Evolutionary conservation across 1,140 invertebrate species (phyloP), one percentile per base, ranked within the genome.

Genomic region (Ceratina calcarata): DNA sequence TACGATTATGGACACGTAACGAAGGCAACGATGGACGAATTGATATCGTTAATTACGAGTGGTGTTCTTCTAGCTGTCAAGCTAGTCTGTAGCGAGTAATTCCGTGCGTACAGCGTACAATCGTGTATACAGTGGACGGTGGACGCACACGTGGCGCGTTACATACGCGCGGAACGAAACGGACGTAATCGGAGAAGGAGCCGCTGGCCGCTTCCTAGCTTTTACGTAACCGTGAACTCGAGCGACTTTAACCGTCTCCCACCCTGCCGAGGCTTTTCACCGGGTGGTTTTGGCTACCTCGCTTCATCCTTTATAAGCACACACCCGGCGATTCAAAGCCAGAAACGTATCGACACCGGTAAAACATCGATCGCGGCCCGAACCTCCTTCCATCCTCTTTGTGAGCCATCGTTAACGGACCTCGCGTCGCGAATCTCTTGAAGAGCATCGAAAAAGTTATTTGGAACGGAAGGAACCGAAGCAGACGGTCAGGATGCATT

Each of bases 281-380:
- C 76, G 86, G 85, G 86, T 87, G 85, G 87, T 89, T 91, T 90
- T 91, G 89, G 81, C 73, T 80, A 83, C 73, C 68, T 45, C 65
- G 74, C 80, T 70, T 83, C 72, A 85, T 91, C 86, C 91, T 91
- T 91, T 91, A 91, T 91, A 91, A 91, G 85, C 89, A 87, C 73
- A 86, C 84, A 80, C 85, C 80, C 80, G 81, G 82, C 85, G 74
- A 55, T 66, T 57, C 79, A 82, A 88, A 90, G 78, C 69, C 90
- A 91, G 89, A 91, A 89, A 84, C 87, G 90, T 89, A 78, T 89
- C 87, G 80, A 74, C 88, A 72, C 79, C 87, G 86, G 84, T 68
- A 73, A 88, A 85, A 74, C 72, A 64, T 27, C 51, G 51, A 2
- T 75, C 81, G 61, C 10, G 71, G 24, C 49, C 51, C 24, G 8